phyloP scores from a whole-genome alignment of 2,888 invertebrate genomes.

The Argynnis bischoffii region DNA sequence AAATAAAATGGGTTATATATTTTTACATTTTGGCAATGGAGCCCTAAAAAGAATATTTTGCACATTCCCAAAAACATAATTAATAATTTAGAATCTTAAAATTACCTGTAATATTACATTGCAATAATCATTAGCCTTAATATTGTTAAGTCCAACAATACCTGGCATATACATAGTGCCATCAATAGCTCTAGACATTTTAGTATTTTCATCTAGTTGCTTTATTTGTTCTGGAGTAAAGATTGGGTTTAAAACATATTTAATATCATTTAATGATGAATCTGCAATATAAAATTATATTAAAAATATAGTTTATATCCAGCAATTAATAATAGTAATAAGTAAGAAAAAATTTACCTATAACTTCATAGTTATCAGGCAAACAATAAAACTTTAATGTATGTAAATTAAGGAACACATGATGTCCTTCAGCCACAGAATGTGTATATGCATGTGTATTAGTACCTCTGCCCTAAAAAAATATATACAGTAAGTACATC shows the following conservation, averaged over 20 bases:
- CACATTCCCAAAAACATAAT: no score
- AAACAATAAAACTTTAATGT: conserved; percentile 99
- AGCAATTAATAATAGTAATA: neutral
- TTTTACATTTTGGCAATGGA: no score
- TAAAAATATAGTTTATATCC: neutral
- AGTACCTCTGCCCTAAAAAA: conserved; percentile 93
- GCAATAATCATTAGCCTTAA: conserved; percentile 99
- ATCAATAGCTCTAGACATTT: conserved; percentile 96
- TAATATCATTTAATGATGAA: conserved; percentile 98
- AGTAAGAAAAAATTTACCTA: conserved; percentile 83
- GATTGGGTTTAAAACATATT: conserved; percentile 98
- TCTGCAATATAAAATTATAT: conserved; percentile 79
- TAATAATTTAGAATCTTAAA: conserved; percentile 10
- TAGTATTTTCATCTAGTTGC: conserved; percentile 90
- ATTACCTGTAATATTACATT: conserved; percentile 97
- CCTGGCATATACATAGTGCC: conserved; percentile 98
- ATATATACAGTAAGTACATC: conserved; percentile 17
- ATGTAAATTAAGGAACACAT: conserved; percentile 98
- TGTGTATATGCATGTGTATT: conserved; percentile 99
- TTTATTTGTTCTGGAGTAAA: conserved; percentile 92
- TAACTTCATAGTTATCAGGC: conserved; percentile 99
- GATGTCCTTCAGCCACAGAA: conserved; percentile 98
- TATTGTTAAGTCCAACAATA: conserved; percentile 99
- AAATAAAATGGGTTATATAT: no score
- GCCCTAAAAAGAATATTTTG: no score